Evolutionary conservation across 2,797 vertebrate genomes (phyloP).

Genomic region (Fistularia tabacaria): DNA sequence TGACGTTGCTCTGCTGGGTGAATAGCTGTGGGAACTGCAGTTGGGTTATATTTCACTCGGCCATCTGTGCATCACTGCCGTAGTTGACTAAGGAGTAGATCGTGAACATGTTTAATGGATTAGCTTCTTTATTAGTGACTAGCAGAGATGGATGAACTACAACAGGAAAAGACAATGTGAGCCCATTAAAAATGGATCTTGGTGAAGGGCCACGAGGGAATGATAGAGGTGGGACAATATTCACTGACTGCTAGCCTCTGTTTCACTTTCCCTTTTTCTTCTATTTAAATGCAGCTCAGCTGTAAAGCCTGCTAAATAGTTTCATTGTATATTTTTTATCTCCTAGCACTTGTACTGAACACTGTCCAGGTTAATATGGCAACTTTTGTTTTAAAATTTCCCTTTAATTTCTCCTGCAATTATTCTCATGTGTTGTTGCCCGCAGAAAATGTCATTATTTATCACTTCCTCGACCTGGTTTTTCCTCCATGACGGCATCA

Average conservation of each 20-base stretch:
- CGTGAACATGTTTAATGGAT: slow-evolving; percentile 68
- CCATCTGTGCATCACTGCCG: slow-evolving; percentile 37
- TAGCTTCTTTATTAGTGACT: slow-evolving; percentile 58
- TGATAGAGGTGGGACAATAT: slow-evolving; percentile 44
- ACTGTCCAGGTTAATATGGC: no score
- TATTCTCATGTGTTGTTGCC: no score
- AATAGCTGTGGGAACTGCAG: slow-evolving; percentile 45
- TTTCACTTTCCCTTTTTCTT: slow-evolving; percentile 36
- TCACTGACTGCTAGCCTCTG: neutral
- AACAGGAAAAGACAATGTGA: slow-evolving; percentile 62
- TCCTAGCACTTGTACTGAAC: no score
- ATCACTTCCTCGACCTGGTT: no score
- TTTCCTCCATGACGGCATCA: no score
- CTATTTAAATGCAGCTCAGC: slow-evolving; percentile 18
- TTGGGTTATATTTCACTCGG: slow-evolving; percentile 37
- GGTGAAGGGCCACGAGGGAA: slow-evolving; percentile 57
- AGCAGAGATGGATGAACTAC: slow-evolving; percentile 64
- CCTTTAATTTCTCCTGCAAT: no score
- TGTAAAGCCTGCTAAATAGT: slow-evolving; percentile 5
- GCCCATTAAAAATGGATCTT: slow-evolving; percentile 70
- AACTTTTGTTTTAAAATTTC: no score
- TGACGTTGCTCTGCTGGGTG: no score
- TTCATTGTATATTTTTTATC: slow-evolving; percentile 18
- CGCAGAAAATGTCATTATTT: no score
- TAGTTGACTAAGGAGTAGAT: slow-evolving; percentile 41